Evolutionary conservation across 2,797 vertebrate species (phyloP).

Genomic region (Parotocinclus haroldoi): DNA sequence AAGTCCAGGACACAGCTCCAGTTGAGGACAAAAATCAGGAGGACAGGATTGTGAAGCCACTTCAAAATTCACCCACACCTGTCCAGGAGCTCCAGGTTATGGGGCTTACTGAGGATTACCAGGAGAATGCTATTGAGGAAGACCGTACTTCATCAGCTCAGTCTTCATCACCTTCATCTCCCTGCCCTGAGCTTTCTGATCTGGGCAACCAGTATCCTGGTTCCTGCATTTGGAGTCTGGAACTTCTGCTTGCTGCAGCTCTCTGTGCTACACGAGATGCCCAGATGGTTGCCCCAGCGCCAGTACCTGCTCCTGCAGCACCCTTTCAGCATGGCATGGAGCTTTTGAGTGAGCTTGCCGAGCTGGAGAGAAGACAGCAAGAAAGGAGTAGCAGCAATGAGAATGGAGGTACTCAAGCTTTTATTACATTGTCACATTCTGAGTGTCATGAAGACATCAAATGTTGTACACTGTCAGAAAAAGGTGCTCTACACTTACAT

Average conservation of each 20-base stretch:
- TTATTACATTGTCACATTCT: neutral
- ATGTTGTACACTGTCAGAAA: neutral
- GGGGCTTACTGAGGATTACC: conserved; percentile 49
- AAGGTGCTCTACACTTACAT: too few species aligned
- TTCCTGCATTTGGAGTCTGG: conserved; percentile 81
- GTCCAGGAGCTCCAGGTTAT: conserved; percentile 46
- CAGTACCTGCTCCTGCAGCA: conserved; percentile 31
- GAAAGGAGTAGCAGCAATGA: conserved; percentile 35
- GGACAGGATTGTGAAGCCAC: conserved; percentile 23
- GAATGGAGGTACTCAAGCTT: conserved; percentile 38
- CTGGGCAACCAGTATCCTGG: conserved; percentile 50
- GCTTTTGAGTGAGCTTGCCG: conserved; percentile 88
- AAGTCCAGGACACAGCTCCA: conserved; percentile 6
- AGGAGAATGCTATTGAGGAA: conserved; percentile 36
- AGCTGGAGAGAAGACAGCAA: conserved; percentile 79
- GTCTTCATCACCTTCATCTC: conserved; percentile 27
- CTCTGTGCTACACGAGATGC: conserved; percentile 75
- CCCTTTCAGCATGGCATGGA: conserved; percentile 78
- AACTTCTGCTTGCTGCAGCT: conserved; percentile 84
- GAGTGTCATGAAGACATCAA: neutral
- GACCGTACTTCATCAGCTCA: conserved; percentile 15
- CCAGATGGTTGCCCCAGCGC: conserved; percentile 43
- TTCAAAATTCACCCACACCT: conserved; percentile 20
- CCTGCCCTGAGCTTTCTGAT: conserved; percentile 14
- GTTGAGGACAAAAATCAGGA: conserved; percentile 45